These are phyloP conservation scores for Heterocephalus glaber DNA, from an alignment of 2,113 vertebrate genomes.

Conservation along the genomic window DNA sequence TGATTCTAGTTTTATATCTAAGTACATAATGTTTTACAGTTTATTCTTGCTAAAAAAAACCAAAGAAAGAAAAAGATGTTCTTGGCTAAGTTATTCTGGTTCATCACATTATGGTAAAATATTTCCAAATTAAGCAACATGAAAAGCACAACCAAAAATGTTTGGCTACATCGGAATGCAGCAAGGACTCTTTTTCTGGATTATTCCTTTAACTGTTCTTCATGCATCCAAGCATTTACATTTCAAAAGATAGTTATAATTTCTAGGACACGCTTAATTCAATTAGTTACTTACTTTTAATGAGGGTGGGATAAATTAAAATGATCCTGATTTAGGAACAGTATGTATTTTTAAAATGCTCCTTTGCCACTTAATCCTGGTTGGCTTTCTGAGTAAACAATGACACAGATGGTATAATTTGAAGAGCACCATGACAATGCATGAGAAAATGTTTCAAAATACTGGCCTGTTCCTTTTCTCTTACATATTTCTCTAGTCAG, in stretches of 20 bases:
- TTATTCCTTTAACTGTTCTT: background rate
- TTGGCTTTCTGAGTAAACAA: slow-evolving; percentile 23
- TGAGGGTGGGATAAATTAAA: slow-evolving; percentile 51
- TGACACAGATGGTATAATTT: slow-evolving; percentile 27
- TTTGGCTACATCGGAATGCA: slow-evolving; percentile 68
- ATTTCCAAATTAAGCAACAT: slow-evolving; percentile 77
- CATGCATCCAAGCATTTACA: slow-evolving; percentile 31
- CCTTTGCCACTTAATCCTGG: slow-evolving; percentile 6
- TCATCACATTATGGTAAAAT: slow-evolving; percentile 73
- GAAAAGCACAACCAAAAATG: slow-evolving; percentile 76
- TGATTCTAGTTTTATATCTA: slow-evolving; percentile 68
- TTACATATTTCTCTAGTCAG: background rate
- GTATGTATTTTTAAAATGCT: background rate
- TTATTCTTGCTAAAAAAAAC: slow-evolving; percentile 63
- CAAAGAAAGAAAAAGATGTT: slow-evolving; percentile 62
- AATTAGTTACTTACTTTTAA: slow-evolving; percentile 64
- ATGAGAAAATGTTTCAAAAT: slow-evolving; percentile 39
- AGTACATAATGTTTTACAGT: slow-evolving; percentile 71
- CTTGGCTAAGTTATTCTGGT: slow-evolving; percentile 75
- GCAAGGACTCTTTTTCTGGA: slow-evolving; percentile 38
- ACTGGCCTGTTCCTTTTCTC: background rate
- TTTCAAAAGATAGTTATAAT: slow-evolving; percentile 64
- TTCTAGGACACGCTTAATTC: slow-evolving; percentile 66
- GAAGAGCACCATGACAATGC: slow-evolving; percentile 3
- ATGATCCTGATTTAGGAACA: slow-evolving; percentile 20